Evolutionary conservation across 1,140 invertebrate species (phyloP), one percentile per base, ranked within the genome.

Genomic region (Anthonomus grandis): DNA sequence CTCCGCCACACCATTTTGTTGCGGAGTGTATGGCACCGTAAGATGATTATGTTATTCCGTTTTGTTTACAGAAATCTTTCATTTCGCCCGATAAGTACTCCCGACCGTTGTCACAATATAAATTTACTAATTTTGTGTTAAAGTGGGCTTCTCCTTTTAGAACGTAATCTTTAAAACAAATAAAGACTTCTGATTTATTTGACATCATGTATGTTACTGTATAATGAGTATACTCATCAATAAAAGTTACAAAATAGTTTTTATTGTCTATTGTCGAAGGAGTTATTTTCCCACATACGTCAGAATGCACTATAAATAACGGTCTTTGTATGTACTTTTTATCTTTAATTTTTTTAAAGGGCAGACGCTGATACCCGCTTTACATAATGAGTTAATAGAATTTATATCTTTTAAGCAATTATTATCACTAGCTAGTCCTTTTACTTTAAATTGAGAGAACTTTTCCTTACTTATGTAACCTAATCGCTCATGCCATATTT

Each of bases 1-100:
- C 58, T 81, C 78, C 15, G 76, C 63, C 1, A 78, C 70, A 59
- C 76, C 74, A 73, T 81, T 81, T 64, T 71, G 63, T 58, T 82
- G 71, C 47, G 78, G 77, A 9, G 73, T 78, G 47, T 74, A 69
- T 39, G 74, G 70, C 22, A 76, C 68, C 4, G 73, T 77, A 34
- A 68, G 72, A 49, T 79, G 69, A 69, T 76, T 76, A n/a, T 52
- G n/a, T 63, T 49, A 80, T 79, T 4, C 78, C 77, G 42, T 70
- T 74, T 56, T 70, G 37, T 23, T 62, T 45, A 68, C 70, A 76
- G 64, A 60, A 76, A 5, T 61, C 49, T 64, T 74, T 73, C 56
- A 76, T 70, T 48, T 74, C 69, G 49, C 48, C 66, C n/a, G 71
- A 74, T 49, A 74, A 67, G 67, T 74, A 76, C 49, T 76, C 70